Evolutionary conservation across 1,140 invertebrate species (phyloP).

Genomic region (Campoletis sonorensis): DNA sequence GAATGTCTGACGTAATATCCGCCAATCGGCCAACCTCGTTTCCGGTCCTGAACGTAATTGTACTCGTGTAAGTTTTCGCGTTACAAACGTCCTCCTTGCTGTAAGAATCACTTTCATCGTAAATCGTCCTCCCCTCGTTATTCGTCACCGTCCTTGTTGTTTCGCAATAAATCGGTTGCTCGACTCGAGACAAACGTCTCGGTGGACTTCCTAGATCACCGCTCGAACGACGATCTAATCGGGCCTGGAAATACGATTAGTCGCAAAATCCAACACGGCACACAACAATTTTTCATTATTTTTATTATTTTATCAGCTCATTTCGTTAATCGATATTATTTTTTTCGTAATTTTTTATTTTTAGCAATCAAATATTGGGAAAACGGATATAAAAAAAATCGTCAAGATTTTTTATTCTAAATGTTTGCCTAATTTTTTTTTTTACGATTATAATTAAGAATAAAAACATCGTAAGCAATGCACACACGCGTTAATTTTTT

Average conservation of each 20-base stretch:
- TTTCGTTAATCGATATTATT: not conserved
- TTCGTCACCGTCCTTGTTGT: conserved; percentile 47
- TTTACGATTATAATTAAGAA: too few relatives aligned
- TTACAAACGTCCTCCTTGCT: conserved; percentile 55
- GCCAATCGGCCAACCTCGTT: conserved; percentile 65
- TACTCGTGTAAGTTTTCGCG: conserved; percentile 73
- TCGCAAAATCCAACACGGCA: conserved; percentile 64
- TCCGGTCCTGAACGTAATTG: conserved; percentile 71
- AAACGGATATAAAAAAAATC: too few relatives aligned
- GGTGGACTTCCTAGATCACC: conserved; percentile 30
- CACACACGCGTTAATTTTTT: conserved; percentile 44
- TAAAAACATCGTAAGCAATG: not conserved
- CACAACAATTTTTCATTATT: conserved; percentile 48
- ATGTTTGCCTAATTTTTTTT: too few relatives aligned
- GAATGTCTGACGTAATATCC: conserved; percentile 48
- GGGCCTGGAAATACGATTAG: conserved; percentile 74
- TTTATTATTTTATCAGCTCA: not conserved
- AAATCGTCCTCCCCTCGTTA: conserved; percentile 53
- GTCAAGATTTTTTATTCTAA: too few relatives aligned
- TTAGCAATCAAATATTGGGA: too few relatives aligned
- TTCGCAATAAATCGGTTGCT: conserved; percentile 50
- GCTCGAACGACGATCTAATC: conserved; percentile 53
- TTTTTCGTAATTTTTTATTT: not conserved
- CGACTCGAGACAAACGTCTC: conserved; percentile 54
- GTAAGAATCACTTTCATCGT: conserved; percentile 31